Evolutionary conservation across 2,888 invertebrate genomes (phyloP).

Genomic region (Heliconius aoede): DNA sequence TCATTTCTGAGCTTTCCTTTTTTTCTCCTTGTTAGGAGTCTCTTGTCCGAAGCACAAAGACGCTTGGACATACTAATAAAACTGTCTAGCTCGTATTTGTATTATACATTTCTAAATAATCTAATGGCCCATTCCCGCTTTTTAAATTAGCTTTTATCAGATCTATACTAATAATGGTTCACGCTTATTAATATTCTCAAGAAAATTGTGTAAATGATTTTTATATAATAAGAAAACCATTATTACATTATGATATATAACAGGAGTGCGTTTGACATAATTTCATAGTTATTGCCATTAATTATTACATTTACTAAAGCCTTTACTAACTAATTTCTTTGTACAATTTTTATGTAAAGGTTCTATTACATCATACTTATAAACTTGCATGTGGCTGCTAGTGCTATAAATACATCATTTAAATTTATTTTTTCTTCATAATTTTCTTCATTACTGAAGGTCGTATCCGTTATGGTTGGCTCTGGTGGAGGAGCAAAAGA

Average conservation of each 20-base stretch:
- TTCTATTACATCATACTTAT: no score
- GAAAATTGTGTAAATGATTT: constrained; percentile 1
- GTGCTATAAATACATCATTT: no score
- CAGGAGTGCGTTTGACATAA: background rate
- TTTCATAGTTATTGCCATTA: background rate
- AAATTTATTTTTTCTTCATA: no score
- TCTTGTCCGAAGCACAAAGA: constrained; percentile 66
- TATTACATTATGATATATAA: no score
- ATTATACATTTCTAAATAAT: constrained; percentile 40
- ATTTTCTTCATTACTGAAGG: no score
- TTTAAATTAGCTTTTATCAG: constrained; percentile 38
- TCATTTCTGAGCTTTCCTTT: constrained; percentile 66
- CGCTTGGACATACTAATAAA: constrained; percentile 60
- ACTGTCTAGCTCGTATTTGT: constrained; percentile 42
- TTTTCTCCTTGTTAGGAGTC: constrained; percentile 67
- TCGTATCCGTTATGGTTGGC: no score
- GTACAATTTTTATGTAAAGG: no score
- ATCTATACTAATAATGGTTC: background rate
- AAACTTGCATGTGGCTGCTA: no score
- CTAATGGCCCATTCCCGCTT: constrained; percentile 34
- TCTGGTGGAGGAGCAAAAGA: no score
- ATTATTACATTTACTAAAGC: no score
- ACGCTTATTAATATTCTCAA: background rate
- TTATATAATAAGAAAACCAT: no score
- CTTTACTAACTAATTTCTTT: no score